Conservation (phyloP, 2,797 vertebrate genomes). For the Oreochromis mossambicus region DNA sequence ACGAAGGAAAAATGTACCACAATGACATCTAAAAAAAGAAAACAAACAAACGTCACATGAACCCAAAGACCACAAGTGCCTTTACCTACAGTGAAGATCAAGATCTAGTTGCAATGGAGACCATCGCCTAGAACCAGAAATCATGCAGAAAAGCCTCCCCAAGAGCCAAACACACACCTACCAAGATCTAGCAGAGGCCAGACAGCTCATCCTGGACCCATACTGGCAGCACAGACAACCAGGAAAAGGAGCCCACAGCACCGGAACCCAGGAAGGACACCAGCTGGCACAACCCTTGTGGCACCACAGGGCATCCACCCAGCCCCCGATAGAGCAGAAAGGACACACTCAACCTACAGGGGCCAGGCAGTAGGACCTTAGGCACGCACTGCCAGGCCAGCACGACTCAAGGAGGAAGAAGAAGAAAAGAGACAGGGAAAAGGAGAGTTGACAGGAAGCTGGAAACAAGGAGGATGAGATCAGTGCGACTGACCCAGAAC, state of each 20-base stretch:
- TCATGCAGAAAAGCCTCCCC: background rate
- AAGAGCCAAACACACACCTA: rapidly evolving
- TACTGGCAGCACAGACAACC: background rate
- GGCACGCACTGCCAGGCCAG: background rate
- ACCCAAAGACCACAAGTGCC: background rate
- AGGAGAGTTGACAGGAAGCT: background rate
- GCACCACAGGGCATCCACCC: background rate
- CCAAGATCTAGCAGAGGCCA: background rate
- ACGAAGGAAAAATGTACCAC: background rate
- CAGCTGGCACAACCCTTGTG: background rate
- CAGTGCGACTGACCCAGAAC: background rate
- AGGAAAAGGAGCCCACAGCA: background rate
- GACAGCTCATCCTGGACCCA: rapidly evolving
- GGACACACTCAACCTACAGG: background rate
- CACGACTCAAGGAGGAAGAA: rapidly evolving
- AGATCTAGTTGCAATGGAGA: background rate
- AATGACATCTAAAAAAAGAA: background rate
- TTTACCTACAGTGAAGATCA: background rate
- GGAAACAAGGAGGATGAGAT: background rate
- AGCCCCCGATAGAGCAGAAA: rapidly evolving
- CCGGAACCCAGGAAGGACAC: background rate
- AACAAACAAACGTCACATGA: background rate
- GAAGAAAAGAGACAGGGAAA: background rate
- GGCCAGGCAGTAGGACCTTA: background rate
- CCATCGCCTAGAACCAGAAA: background rate